Evolutionary conservation across 2,797 vertebrate species (phyloP).

Genomic region (Microctenopoma lineatum): DNA sequence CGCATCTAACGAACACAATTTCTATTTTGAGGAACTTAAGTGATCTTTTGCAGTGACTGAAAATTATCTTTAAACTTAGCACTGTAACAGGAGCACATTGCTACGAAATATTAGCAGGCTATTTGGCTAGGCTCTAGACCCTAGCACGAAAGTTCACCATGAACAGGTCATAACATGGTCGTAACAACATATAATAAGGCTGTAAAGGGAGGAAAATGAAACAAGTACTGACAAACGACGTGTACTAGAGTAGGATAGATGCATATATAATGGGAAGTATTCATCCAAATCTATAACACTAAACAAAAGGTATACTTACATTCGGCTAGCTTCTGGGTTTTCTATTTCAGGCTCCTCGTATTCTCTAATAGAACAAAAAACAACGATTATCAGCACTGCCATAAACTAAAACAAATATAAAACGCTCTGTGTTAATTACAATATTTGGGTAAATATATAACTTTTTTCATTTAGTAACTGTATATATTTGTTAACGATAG

Average conservation of each 20-base stretch:
- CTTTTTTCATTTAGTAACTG: background rate
- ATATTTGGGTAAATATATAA: accelerated
- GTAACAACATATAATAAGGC: background rate
- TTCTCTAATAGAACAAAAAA: slow-evolving; percentile 87
- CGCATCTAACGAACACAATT: too few species aligned
- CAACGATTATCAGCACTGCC: slow-evolving; percentile 20
- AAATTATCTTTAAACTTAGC: background rate
- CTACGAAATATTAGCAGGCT: too few species aligned
- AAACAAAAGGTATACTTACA: slow-evolving; percentile 86
- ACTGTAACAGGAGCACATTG: background rate
- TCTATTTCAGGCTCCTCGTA: slow-evolving; percentile 93
- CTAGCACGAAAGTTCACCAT: background rate
- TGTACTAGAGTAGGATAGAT: background rate
- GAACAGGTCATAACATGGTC: background rate
- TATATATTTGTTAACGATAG: background rate
- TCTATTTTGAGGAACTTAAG: background rate
- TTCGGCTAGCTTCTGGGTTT: slow-evolving; percentile 99
- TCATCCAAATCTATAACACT: background rate
- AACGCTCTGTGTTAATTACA: background rate
- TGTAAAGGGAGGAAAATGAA: background rate
- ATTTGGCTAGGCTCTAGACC: background rate
- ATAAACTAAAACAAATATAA: background rate
- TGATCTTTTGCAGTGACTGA: background rate
- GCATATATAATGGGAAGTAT: background rate
- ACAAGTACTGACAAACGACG: background rate